Evolutionary conservation across 1,140 invertebrate species (phyloP), one percentile per base, ranked within the genome.

Genomic region (Drosophila gunungcola): DNA sequence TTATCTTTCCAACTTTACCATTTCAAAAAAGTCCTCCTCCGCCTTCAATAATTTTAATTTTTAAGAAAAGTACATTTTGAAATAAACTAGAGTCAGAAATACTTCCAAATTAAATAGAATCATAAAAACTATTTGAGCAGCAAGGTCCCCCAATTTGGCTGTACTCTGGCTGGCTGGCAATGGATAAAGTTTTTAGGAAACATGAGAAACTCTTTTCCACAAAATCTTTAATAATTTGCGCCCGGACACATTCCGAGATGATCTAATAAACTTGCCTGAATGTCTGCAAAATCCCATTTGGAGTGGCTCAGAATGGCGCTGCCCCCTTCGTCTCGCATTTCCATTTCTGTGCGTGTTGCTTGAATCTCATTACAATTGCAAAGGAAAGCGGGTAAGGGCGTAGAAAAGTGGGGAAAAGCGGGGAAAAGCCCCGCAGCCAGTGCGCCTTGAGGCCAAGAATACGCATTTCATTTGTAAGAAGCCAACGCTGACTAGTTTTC

Each of bases 381-480:
- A 69, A 57, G 43, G 64, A 21, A 70, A 41, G 16, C 46, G 16
- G 1, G 16, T 1, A 21, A 21, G 16, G 16, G 16, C 16, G 16
- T 21, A 21, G 16, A 21, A 32, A 32, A 32, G 29, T 7, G 29
- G 29, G 42, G 13, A 16, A 27, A 68, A 34, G 41, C 34, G 32
- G 10, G 32, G 49, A 36, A 56, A 54, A 46, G 65, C 46, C 34
- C 10, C 34, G 36, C 34, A 58, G 42, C 13, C 46, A 12, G 34
- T 27, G 36, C 60, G 64, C 61, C 72, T 68, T 48, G 45, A 76
- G 34, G 55, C 63, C 29, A 77, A 77, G 73, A 67, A 68, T 75
- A 77, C 73, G 73, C 73, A 77, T 76, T 77, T 77, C 73, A 67
- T 77, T 76, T 76, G 55, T 51, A 70, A 65, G 64, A 12, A 68